Conservation (phyloP, 1,140 invertebrate species). For the Paracyclopina nana region DNA sequence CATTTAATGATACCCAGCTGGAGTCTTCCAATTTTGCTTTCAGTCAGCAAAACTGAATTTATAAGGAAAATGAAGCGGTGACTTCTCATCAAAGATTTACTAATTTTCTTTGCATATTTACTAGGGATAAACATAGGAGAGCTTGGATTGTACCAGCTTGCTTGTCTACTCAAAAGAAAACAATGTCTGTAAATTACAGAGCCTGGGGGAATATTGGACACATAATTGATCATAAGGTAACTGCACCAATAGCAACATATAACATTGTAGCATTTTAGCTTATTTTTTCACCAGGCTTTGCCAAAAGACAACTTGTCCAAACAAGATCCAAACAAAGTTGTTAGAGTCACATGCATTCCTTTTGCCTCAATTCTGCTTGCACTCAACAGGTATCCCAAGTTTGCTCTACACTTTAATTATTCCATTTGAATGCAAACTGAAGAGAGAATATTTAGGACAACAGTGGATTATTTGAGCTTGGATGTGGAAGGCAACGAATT, state of each 20-base stretch:
- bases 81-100: too few species aligned
- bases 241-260: constrained; percentile 20
- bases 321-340: too few species aligned
- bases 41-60: too few species aligned
- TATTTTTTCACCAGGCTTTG: constrained; percentile 18
- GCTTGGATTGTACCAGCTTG: constrained; percentile 22
- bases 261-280: constrained; percentile 2
- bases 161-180: constrained; percentile 19
- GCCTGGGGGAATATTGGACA: background rate
- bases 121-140: constrained; percentile 22
- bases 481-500: constrained; percentile 23
- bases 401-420: too few species aligned
- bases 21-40: too few species aligned
- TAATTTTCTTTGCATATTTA: constrained; percentile 19
- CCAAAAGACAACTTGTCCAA: too few species aligned
- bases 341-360: too few species aligned
- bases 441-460: too few species aligned
- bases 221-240: constrained; percentile 19
- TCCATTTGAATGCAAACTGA: too few species aligned
- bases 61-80: too few species aligned
- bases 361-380: constrained; percentile 24
- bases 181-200: constrained; percentile 17
- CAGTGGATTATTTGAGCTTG: constrained; percentile 23
- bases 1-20: too few species aligned
- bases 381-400: constrained; percentile 21